Conservation (phyloP, 1,140 invertebrate species). For the Papilio machaon region DNA sequence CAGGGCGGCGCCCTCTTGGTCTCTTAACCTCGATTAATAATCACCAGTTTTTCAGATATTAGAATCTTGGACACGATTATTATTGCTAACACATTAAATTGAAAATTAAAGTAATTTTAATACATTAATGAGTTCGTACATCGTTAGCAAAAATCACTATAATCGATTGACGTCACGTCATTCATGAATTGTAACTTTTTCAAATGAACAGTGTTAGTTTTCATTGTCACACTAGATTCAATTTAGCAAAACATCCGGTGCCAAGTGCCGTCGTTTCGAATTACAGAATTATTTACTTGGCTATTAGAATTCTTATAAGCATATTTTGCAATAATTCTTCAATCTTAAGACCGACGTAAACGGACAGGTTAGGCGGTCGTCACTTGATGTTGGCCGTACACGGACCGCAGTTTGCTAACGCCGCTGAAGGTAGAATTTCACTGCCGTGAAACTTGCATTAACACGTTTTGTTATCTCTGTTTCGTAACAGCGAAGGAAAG, state of each 20-base stretch:
- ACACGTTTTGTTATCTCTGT: too few relatives aligned
- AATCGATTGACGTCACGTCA: constrained; percentile 18
- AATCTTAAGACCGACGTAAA: background rate
- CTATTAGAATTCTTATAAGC: constrained; percentile 6
- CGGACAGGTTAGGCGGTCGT: background rate
- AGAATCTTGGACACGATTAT: background rate
- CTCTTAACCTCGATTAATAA: too few relatives aligned
- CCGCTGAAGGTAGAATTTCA: too few relatives aligned
- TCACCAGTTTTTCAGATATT: too few relatives aligned
- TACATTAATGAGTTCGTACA: background rate
- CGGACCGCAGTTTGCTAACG: too few relatives aligned
- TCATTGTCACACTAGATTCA: constrained; percentile 33
- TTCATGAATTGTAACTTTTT: constrained; percentile 21
- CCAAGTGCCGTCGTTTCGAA: constrained; percentile 1
- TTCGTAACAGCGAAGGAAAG: too few relatives aligned
- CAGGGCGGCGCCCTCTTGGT: too few relatives aligned
- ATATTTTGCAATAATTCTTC: constrained; percentile 6
- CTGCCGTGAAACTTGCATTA: too few relatives aligned
- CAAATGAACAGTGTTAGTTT: background rate
- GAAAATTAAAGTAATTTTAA: background rate
- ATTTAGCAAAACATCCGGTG: constrained; percentile 20
- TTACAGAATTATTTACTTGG: constrained; percentile 5
- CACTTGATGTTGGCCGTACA: too few relatives aligned
- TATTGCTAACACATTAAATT: background rate
- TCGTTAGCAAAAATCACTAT: background rate